Evolutionary conservation across 2,888 invertebrate species (phyloP), one percentile per base, ranked within the genome.

Genomic region (Hofmannophila pseudospretella): DNA sequence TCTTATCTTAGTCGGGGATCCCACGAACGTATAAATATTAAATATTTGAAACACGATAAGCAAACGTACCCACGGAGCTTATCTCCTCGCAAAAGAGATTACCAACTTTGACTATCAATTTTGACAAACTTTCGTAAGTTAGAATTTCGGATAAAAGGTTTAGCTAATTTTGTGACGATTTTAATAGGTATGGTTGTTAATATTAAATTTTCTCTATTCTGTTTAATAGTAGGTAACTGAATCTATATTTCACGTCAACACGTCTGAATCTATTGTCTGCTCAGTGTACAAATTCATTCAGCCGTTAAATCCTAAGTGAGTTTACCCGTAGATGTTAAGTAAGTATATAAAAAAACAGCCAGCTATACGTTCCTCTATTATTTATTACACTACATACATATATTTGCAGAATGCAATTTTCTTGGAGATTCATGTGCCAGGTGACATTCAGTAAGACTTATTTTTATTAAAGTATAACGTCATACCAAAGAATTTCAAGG

Each of bases 31-130:
- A 58, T 54, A 57, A 62, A 67, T 61, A 61, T 58, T 56, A 58
- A 62, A 58, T 61, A 64, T 65, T 67, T 57, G 51, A 56, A 44
- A 46, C 54, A 49, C 52, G 65, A 65, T 68, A 67, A 61, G 58
- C 51, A 50, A 62, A 47, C 55, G 54, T 55, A 54, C 62, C 58
- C 55, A 57, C 61, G 51, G 32, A 61, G 65, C 67, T 74, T 72
- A 76, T 75, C 70, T 62, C 44, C 47, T 62, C 45, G 53, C 59
- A 45, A 67, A 62, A 57, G 58, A 69, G 61, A 68, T 74, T 67
- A 69, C 59, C 34, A 69, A 69, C 61, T 72, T 69, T 42, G 58
- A 54, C 60, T 62, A 67, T 66, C 60, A 56, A 64, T 65, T 70
- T 67, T 62, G 56, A 58, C 51, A 58, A 63, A 71, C 55, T 68